Evolutionary conservation across 2,888 invertebrate genomes (phyloP), one percentile per base, ranked within the genome.

Genomic region (Neria commutata): DNA sequence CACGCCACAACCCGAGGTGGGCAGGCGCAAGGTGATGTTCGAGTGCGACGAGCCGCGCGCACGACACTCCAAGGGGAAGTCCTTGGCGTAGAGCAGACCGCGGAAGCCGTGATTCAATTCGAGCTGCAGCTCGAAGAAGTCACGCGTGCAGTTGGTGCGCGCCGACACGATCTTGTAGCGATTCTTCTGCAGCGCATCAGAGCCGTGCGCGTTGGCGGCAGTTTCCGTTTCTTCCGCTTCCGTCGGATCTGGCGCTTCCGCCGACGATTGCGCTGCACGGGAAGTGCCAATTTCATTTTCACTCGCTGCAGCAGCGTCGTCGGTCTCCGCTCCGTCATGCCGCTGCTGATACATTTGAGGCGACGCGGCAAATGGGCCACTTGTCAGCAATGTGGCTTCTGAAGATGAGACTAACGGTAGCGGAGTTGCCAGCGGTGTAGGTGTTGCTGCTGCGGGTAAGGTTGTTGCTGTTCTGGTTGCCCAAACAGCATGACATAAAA

Each of bases 31-130:
- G 2, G 75, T 71, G 3, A 81, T 72, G 14, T 70, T 71, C 1
- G 66, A 63, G 5, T 72, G 65, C 17, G 67, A 64, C 52, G 73
- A 75, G 82, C 91, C 91, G 72, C 86, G 84, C 11, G 85, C 82
- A 25, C 86, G 84, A 71, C 91, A 91, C 73, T 90, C 90, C 60
- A 88, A 85, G 0, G 89, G 87, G 77, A 91, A 91, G 68, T 91
- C 91, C 79, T 88, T 89, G 62, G 91, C 89, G 72, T 91, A 91
- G 29, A 91, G 81, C 6, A 90, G 77, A 6, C 91, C 91, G 68
- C 88, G 88, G 81, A 91, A 91, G 0, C 67, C 70, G 16, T 75
- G 75, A 58, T 71, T 80, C 84, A 90, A 83, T 49, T 83, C 82
- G 14, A 91, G 74, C 55, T 86, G 84, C 60, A 89, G 85, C 60